phyloP scores from a whole-genome alignment of 30 jellyfish, hydroid and myxozoan species.

The Sanderia malayensis region DNA sequence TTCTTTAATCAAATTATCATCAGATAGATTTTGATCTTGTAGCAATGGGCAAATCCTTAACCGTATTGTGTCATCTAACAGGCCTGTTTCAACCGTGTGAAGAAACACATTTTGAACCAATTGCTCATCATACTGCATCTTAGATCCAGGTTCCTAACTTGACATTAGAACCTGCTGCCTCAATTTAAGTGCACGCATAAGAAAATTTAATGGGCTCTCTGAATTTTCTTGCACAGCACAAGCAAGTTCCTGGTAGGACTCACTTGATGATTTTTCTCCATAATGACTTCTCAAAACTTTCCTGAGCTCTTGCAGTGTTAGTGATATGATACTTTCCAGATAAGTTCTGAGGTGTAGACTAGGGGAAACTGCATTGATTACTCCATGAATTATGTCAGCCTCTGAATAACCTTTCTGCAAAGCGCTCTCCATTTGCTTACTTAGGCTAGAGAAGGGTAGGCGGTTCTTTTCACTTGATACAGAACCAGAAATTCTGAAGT shows the following conservation, averaged over 20 bases:
- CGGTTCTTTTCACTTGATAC: constrained; percentile 21
- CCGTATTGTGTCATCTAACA: constrained; percentile 11
- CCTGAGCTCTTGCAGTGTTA: constrained; percentile 15
- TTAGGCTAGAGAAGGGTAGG: constrained; percentile 11
- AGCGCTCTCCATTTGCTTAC: constrained; percentile 32
- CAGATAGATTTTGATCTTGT: constrained; percentile 21
- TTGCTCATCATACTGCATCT: constrained; percentile 15
- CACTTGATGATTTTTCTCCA: constrained; percentile 24
- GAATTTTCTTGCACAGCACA: constrained; percentile 10
- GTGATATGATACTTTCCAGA: constrained; percentile 12
- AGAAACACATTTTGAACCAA: constrained; percentile 23
- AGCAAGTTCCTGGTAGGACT: constrained; percentile 40
- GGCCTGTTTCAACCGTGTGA: constrained; percentile 37
- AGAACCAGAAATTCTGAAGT: constrained; percentile 29
- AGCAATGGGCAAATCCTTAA: constrained; percentile 8
- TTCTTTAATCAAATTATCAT: constrained; percentile 10
- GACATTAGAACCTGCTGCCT: constrained; percentile 19
- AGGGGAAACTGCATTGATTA: constrained; percentile 33
- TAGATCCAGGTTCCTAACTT: constrained; percentile 24
- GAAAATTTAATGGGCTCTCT: constrained; percentile 20
- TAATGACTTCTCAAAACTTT: constrained; percentile 25
- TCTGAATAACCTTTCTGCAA: constrained; percentile 33
- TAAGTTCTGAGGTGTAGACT: constrained; percentile 13
- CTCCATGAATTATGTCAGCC: constrained; percentile 36
- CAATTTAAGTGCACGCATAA: constrained; percentile 16